Evolutionary conservation across 2,888 invertebrate species (phyloP), one percentile per base, ranked within the genome.

Genomic region (Colostygia pectinataria): DNA sequence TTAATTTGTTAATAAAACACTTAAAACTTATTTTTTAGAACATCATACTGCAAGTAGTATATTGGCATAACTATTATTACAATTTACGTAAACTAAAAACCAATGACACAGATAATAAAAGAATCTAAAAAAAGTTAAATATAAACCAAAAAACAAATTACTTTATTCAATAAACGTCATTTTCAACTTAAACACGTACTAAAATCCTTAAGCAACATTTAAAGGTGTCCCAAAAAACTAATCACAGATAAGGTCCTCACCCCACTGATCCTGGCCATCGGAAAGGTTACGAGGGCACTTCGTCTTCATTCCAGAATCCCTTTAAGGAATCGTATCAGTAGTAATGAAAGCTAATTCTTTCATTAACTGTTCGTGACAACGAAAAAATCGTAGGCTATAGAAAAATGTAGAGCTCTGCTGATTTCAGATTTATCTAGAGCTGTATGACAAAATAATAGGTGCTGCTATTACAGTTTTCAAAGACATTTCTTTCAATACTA

Each of bases 291-390:
- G 71, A 67, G 74, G 76, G 78, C 78, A 85, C 83, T 86, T 84
- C 81, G 77, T 87, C 85, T 87, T 88, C 80, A 86, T 88, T 88
- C 82, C 80, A 71, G 76, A 83, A 84, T 85, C 85, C 85, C 87
- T 90, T 90, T 87, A 87, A 87, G 87, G 82, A 81, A 84, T 83
- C 87, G 84, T 86, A 87, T 88, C 84, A 82, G 77, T 77, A 76
- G 88, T 90, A 89, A 90, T 89, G 88, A 87, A 89, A 86, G 85
- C 89, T 89, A 90, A 90, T 90, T 90, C 89, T 87, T 89, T 90
- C 90, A 90, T 90, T 90, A 90, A 79, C 81, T 81, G 74, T 71
- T 74, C 77, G 88, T 87, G 90, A 89, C 88, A 88, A 84, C 81
- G 79, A 79, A 80, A 79, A 82, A 83, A 84, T 77, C 76, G 83